phyloP scores from a whole-genome alignment of 2,797 vertebrate genomes.

The Alectoris magna region DNA sequence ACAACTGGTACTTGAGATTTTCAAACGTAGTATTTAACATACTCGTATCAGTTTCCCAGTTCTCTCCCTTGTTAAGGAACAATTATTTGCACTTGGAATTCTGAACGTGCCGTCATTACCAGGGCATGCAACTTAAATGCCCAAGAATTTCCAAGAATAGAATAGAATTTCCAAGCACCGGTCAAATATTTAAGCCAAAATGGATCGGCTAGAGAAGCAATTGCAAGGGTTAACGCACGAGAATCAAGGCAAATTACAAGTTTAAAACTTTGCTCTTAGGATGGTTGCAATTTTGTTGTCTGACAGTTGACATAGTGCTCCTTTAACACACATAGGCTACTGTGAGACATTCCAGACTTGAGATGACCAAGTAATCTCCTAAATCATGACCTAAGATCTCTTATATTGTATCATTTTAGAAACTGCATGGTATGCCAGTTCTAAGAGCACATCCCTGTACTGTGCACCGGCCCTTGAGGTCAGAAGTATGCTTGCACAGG shows the following conservation, averaged over 20 bases:
- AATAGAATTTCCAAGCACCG: not conserved
- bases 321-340: not conserved
- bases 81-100: conserved; percentile 31
- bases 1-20: not conserved
- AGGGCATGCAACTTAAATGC: not conserved
- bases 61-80: not conserved
- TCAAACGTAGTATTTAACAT: not conserved
- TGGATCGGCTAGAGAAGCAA: not conserved
- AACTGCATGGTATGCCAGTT: not conserved
- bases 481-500: not conserved
- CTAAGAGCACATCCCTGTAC: not conserved
- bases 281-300: not conserved
- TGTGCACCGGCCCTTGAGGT: accelerated
- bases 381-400: not conserved
- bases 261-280: not conserved
- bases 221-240: not conserved
- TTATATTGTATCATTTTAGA: not conserved
- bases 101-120: not conserved
- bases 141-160: not conserved
- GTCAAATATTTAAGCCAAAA: not conserved
- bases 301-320: not conserved
- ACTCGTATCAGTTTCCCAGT: not conserved
- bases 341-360: not conserved
- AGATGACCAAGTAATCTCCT: not conserved
- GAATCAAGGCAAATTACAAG: not conserved